Percentiles rank a stretch among this genome's conserved stretches.
Conservation (phyloP, 2,797 vertebrate genomes). For the Leucoraja ocellata region DNA sequence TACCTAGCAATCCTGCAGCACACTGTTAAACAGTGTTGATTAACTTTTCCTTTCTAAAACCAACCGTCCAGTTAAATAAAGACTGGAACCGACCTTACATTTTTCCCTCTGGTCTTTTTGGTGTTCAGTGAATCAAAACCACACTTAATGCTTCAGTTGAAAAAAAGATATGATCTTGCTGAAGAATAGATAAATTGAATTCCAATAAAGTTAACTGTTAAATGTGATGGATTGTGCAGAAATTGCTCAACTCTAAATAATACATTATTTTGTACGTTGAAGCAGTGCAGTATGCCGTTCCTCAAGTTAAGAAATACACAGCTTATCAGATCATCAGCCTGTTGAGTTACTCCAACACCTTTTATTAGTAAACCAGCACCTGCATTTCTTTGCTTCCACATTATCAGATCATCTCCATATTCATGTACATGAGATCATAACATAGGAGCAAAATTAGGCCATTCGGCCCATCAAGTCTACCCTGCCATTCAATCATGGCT, state of each 20-base stretch:
- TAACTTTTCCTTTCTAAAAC: background rate
- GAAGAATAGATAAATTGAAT: background rate
- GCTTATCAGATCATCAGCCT: background rate
- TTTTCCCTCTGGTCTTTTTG: background rate
- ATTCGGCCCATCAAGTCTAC: too few species aligned
- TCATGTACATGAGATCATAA: too few species aligned
- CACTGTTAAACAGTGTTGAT: background rate
- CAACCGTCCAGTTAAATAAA: slow-evolving; percentile 2
- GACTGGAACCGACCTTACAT: background rate
- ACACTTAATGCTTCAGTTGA: background rate
- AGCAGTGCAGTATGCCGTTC: background rate
- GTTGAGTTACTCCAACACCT: too few species aligned
- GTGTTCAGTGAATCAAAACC: slow-evolving; percentile 18
- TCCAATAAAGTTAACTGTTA: background rate
- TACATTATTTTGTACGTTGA: background rate
- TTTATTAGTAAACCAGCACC: too few species aligned
- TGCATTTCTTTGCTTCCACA: too few species aligned
- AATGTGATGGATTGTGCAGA: background rate
- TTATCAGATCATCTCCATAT: too few species aligned
- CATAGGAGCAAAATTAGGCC: too few species aligned
- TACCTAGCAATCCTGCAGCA: background rate
- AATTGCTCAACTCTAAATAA: background rate
- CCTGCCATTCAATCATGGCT: too few species aligned
- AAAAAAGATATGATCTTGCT: background rate
- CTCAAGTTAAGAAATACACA: background rate